A percentile compares a stretch with the other conserved stretches of the same genome.
Evolutionary conservation across 2,113 vertebrate species (phyloP).

Genomic region (Crotalus viridis): DNA sequence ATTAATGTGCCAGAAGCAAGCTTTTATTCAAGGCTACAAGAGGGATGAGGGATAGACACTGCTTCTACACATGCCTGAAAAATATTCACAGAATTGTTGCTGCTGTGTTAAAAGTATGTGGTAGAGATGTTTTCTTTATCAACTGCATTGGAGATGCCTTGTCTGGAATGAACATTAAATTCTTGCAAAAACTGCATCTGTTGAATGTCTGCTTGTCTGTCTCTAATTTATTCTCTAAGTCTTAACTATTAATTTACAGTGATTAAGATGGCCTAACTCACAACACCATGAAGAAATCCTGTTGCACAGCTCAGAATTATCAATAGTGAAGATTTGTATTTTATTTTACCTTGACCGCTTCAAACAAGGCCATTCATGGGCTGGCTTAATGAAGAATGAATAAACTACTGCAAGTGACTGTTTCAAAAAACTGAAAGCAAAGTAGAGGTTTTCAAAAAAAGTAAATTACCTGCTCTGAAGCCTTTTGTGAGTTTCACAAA

Average conservation of each 20-base stretch:
- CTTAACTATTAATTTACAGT: not conserved
- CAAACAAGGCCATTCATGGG: not conserved
- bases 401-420: not conserved
- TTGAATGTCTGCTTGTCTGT: not conserved
- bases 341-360: not conserved
- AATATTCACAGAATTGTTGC: not conserved
- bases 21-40: not conserved
- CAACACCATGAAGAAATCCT: not conserved
- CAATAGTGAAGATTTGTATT: not conserved
- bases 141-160: not conserved
- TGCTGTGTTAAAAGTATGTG: not conserved
- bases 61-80: not conserved
- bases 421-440: not conserved
- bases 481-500: not conserved
- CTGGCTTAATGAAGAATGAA: not conserved
- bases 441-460: not conserved
- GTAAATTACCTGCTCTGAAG: not conserved
- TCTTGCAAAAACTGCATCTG: not conserved
- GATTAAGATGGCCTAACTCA: not conserved
- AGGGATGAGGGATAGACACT: not conserved
- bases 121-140: not conserved
- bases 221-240: not conserved
- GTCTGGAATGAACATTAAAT: not conserved
- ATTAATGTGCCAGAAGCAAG: not conserved
- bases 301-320: not conserved